phyloP scores from a whole-genome alignment of 1,140 invertebrate genomes.

The Lepidotrigona ventralis region DNA sequence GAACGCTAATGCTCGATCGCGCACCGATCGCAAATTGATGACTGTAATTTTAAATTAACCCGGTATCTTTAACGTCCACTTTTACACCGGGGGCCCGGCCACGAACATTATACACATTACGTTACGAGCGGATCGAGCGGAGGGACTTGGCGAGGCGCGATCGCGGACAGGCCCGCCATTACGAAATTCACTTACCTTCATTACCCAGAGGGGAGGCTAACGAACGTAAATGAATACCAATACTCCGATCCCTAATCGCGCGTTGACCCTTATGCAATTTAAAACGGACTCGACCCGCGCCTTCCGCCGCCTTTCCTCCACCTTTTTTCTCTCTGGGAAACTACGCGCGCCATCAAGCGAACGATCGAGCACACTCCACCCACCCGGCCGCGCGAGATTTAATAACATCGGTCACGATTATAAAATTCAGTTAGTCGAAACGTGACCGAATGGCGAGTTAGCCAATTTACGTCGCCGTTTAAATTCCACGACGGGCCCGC shows the following conservation, averaged over 20 bases:
- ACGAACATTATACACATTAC: slow-evolving; percentile 7
- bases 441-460: background rate
- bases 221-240: slow-evolving; percentile 48
- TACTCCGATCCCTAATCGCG: slow-evolving; percentile 32
- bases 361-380: background rate
- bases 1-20: slow-evolving; percentile 1
- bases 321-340: background rate
- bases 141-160: slow-evolving; percentile 1
- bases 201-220: slow-evolving; percentile 30
- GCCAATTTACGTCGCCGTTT: no score
- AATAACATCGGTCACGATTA: slow-evolving; percentile 57
- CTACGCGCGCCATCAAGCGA: background rate
- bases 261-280: slow-evolving; percentile 45
- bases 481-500: no score
- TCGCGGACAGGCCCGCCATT: slow-evolving; percentile 9
- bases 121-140: background rate
- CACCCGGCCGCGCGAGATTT: slow-evolving; percentile 36
- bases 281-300: slow-evolving; percentile 16
- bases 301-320: slow-evolving; percentile 3
- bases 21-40: slow-evolving; percentile 12
- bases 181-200: slow-evolving; percentile 41
- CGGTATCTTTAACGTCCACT: slow-evolving; percentile 18
- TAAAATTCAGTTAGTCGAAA: slow-evolving; percentile 55
- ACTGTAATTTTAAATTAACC: slow-evolving; percentile 44
- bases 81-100: background rate